Conservation (phyloP, 2,888 invertebrate species). For the Parasteatoda lunata region DNA sequence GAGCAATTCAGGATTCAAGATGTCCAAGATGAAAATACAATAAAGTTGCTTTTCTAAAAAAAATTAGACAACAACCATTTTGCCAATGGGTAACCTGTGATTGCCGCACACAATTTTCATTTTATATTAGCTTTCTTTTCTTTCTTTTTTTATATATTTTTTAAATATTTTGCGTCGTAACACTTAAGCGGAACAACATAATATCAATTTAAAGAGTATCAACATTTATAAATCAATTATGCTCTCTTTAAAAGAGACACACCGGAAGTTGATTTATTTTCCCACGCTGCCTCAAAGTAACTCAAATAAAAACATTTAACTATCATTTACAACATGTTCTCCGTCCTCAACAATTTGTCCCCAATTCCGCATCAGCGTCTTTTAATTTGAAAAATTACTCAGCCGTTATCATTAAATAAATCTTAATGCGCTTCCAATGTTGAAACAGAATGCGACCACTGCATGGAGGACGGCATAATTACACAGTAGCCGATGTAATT, state of each 20-base stretch:
- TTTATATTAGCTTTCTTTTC: no score
- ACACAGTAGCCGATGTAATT: slow-evolving; percentile 60
- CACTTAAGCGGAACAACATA: not conserved
- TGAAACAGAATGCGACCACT: slow-evolving; percentile 6
- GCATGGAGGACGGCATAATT: slow-evolving; percentile 44
- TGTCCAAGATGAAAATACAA: no score
- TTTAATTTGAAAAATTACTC: not conserved
- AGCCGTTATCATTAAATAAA: slow-evolving; percentile 53
- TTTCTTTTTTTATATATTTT: no score
- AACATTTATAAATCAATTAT: not conserved
- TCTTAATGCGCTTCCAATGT: slow-evolving; percentile 45
- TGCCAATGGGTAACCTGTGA: no score
- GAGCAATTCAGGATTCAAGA: no score
- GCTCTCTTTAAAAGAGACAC: not conserved
- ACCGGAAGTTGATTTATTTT: not conserved
- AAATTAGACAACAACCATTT: no score
- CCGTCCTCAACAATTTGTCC: not conserved
- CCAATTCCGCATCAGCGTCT: no score
- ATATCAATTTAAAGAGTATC: not conserved
- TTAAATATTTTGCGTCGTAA: no score
- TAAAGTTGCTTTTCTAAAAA: no score
- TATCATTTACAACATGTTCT: not conserved
- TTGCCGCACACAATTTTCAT: no score
- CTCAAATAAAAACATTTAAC: not conserved
- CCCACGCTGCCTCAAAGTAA: not conserved